Percentiles rank a stretch among this genome's conserved stretches.
Evolutionary conservation across 92 coral and sea anemone species (phyloP).

Genomic region (Epizoanthus rinbou): DNA sequence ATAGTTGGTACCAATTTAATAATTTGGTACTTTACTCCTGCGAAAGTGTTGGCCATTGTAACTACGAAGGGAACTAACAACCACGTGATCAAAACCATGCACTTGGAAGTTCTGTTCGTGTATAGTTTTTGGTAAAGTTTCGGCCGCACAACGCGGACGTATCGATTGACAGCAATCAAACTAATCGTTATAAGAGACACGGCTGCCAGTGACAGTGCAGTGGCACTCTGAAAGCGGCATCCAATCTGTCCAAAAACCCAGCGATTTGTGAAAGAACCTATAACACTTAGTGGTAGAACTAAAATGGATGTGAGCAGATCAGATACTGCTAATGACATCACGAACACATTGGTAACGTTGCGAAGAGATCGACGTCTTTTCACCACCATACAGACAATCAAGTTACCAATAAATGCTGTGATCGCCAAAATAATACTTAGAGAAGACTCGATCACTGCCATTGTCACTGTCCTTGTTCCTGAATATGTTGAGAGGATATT

Average conservation of each 20-base stretch:
- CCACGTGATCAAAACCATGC: background rate
- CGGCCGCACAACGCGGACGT: slow-evolving; percentile 11
- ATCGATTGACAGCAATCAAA: slow-evolving; percentile 21
- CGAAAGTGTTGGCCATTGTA: background rate
- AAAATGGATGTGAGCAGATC: slow-evolving; percentile 15
- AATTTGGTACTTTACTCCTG: background rate
- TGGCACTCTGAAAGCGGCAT: background rate
- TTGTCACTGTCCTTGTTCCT: background rate
- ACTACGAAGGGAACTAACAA: background rate
- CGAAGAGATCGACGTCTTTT: slow-evolving; percentile 1
- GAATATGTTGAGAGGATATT: no score
- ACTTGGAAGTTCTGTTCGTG: background rate
- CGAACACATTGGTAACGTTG: slow-evolving; percentile 11
- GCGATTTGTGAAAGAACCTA: background rate
- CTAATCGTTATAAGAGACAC: background rate
- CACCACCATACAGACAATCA: slow-evolving; percentile 18
- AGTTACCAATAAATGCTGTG: slow-evolving; percentile 10
- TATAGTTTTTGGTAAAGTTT: background rate
- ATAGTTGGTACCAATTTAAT: background rate
- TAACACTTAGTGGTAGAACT: background rate
- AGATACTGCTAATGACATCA: slow-evolving; percentile 18
- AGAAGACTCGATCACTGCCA: background rate
- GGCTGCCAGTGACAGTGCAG: background rate
- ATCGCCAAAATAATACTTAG: background rate
- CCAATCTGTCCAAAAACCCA: slow-evolving; percentile 26